Percentiles rank a stretch among this genome's conserved stretches.
phyloP scores from a whole-genome alignment of 2,113 vertebrate genomes.

The Petrocephalus microphthalmus region DNA sequence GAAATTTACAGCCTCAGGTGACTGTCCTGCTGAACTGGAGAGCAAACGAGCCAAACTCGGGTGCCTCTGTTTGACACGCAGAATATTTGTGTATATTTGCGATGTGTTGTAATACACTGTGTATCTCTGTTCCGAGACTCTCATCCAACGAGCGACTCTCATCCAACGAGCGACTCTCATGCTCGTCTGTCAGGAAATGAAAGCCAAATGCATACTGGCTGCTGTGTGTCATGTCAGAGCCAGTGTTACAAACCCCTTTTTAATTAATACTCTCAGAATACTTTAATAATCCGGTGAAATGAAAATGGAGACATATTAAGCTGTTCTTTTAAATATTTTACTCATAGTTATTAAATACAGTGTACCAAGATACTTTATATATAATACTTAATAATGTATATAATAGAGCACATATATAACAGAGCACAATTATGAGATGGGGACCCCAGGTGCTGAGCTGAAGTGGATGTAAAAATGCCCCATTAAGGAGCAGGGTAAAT shows the following conservation, averaged over 20 bases:
- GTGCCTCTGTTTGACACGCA: background rate
- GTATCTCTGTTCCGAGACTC: background rate
- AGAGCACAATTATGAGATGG: background rate
- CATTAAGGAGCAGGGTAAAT: background rate
- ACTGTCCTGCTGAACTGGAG: background rate
- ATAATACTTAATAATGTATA: background rate
- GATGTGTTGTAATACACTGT: background rate
- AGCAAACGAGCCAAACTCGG: background rate
- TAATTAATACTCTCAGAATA: background rate
- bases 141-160: background rate
- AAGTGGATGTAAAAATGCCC: background rate
- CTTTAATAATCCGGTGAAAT: background rate
- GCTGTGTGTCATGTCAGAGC: background rate
- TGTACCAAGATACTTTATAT: background rate
- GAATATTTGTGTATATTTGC: background rate
- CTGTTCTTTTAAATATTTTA: background rate
- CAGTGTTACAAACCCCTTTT: background rate
- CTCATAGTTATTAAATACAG: background rate
- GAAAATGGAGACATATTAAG: background rate
- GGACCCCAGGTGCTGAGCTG: background rate
- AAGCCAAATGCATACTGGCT: too few species aligned
- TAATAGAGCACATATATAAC: background rate
- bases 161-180: background rate
- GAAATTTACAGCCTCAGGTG: background rate
- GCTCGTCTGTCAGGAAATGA: too few species aligned